Evolutionary conservation across 2,113 vertebrate genomes (phyloP).

Genomic region (Anser brachyrhynchus): DNA sequence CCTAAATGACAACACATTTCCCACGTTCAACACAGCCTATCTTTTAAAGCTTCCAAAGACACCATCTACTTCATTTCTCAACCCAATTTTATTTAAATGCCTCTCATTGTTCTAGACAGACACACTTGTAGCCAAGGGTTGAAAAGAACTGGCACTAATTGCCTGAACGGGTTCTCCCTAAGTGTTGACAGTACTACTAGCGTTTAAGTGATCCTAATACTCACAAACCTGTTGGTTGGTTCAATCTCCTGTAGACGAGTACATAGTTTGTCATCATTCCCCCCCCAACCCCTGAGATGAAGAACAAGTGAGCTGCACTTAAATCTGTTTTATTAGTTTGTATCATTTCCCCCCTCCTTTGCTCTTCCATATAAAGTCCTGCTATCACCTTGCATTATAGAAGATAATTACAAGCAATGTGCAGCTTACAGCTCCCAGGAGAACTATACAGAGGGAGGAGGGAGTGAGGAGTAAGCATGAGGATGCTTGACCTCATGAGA

Average conservation of each 20-base stretch:
- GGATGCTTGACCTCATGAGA: not conserved
- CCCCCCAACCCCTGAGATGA: not conserved
- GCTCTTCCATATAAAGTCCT: not conserved
- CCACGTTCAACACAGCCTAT: too few species aligned
- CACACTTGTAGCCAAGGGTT: not conserved
- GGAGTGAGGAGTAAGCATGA: not conserved
- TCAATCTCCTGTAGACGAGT: not conserved
- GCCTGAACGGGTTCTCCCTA: not conserved
- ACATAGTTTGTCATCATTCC: too few species aligned
- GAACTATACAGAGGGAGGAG: not conserved
- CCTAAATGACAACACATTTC: fast-evolving
- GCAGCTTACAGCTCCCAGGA: not conserved
- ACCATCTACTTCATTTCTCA: not conserved
- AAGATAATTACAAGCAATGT: not conserved
- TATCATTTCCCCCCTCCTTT: not conserved
- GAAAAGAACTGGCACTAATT: not conserved
- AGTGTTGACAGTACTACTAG: not conserved
- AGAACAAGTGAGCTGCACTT: not conserved
- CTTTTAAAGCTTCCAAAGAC: not conserved
- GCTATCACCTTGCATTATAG: too few species aligned
- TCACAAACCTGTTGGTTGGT: not conserved
- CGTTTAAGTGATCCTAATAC: not conserved
- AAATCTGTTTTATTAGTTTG: not conserved
- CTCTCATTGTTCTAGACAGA: not conserved
- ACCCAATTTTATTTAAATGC: not conserved